Evolutionary conservation across 2,888 invertebrate genomes (phyloP).

Genomic region (Leptinotarsa haldemani): DNA sequence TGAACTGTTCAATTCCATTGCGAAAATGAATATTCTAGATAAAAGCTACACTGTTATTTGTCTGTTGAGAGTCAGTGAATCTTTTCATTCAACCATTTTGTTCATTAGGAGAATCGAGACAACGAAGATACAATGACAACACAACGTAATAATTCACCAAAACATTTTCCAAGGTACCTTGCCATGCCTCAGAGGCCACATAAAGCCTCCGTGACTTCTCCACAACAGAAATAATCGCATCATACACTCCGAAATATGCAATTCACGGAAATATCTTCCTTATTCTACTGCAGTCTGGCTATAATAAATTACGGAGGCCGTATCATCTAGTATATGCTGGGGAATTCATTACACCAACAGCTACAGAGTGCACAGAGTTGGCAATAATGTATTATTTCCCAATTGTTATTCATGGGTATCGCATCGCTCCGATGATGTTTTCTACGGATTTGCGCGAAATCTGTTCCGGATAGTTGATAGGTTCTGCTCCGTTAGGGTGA

Average conservation of each 20-base stretch:
- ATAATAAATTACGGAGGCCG: conserved; percentile 38
- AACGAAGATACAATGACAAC: neutral
- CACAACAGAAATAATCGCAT: conserved; percentile 26
- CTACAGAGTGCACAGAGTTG: conserved; percentile 23
- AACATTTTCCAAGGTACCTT: conserved; percentile 10
- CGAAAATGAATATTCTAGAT: no score
- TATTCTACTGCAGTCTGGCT: conserved; percentile 31
- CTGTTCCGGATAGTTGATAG: conserved; percentile 16
- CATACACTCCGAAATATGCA: conserved; percentile 26
- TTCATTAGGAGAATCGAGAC: neutral
- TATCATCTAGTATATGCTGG: conserved; percentile 40
- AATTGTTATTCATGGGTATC: conserved; percentile 41
- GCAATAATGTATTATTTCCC: conserved; percentile 42
- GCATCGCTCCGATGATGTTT: conserved; percentile 37
- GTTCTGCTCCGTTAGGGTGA: conserved; percentile 8
- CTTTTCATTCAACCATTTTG: neutral
- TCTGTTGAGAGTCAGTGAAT: no score
- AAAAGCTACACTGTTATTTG: no score
- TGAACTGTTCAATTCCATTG: no score
- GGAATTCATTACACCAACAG: conserved; percentile 39
- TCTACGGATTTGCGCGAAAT: conserved; percentile 21
- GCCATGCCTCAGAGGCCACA: neutral
- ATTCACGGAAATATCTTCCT: conserved; percentile 38
- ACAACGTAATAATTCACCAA: conserved; percentile 7
- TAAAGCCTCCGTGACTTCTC: neutral